These are phyloP conservation scores for Aurelia aurita DNA, from an alignment of 30 jellyfish, hydroid and myxozoan genomes.

Conservation along the genomic window DNA sequence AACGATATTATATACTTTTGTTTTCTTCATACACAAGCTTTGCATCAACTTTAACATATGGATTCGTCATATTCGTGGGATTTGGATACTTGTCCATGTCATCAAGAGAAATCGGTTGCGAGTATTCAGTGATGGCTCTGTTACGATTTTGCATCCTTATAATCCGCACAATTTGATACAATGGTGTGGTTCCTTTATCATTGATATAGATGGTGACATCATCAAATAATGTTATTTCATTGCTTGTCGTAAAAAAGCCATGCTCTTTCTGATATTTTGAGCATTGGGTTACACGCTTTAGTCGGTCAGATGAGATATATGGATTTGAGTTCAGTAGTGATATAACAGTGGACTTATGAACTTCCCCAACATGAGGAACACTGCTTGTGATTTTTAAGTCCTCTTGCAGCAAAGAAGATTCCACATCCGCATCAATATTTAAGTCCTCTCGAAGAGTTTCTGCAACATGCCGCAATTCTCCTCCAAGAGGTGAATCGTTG, in stretches of 20 bases:
- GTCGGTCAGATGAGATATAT: constrained; percentile 22
- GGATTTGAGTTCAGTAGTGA: constrained; percentile 38
- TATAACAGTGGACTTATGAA: constrained; percentile 32
- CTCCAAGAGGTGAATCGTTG: too few relatives aligned
- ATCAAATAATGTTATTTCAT: constrained; percentile 30
- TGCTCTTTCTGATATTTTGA: constrained; percentile 19
- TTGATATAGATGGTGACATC: constrained; percentile 33
- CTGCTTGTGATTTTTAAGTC: constrained; percentile 5
- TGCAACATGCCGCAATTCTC: too few relatives aligned
- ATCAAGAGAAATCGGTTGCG: constrained; percentile 3
- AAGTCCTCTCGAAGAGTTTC: too few relatives aligned
- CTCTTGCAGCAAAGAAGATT: neutral
- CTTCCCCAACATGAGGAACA: constrained; percentile 38
- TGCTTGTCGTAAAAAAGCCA: neutral
- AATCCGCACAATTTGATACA: constrained; percentile 12
- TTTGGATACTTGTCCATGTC: constrained; percentile 32
- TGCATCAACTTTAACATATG: neutral
- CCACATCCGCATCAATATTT: too few relatives aligned
- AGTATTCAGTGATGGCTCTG: constrained; percentile 19
- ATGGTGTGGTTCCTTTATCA: constrained; percentile 11
- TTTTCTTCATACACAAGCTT: neutral
- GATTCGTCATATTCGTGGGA: neutral
- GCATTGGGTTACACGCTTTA: constrained; percentile 21
- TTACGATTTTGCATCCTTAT: constrained; percentile 24
- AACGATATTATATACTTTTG: neutral